Percentiles rank a stretch among this genome's conserved stretches.
phyloP scores from a whole-genome alignment of 2,797 vertebrate species.

The Gallinago stenura region DNA sequence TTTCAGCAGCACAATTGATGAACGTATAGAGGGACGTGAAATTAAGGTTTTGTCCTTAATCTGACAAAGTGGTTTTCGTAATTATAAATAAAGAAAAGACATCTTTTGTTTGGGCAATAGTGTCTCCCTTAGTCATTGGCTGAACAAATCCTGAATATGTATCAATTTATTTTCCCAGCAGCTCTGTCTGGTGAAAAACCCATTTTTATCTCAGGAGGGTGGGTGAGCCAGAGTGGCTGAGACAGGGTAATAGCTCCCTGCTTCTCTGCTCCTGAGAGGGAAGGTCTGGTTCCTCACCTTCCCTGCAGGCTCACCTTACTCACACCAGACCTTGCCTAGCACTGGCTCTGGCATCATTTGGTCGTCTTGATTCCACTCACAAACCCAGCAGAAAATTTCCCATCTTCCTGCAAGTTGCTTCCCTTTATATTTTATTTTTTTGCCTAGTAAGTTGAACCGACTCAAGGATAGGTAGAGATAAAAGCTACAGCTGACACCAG shows the following conservation, averaged over 20 bases:
- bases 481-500: slow-evolving; percentile 12
- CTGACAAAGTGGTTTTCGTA: not conserved
- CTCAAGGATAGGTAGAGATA: not conserved
- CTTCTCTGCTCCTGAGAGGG: not conserved
- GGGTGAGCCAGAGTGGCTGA: not conserved
- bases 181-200: not conserved
- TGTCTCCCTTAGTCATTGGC: not conserved
- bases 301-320: not conserved
- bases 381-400: not conserved
- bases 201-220: not conserved
- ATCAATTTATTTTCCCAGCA: not conserved
- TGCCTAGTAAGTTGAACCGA: not conserved
- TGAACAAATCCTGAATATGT: not conserved
- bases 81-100: not conserved
- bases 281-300: not conserved
- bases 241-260: not conserved
- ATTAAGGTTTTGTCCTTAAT: not conserved
- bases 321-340: not conserved
- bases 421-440: not conserved
- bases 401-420: not conserved
- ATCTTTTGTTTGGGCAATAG: not conserved
- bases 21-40: not conserved
- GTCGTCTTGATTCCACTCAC: not conserved
- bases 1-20: not conserved
- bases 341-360: not conserved